Conservation (phyloP, 2,888 invertebrate genomes). For the Agrotis puta region DNA sequence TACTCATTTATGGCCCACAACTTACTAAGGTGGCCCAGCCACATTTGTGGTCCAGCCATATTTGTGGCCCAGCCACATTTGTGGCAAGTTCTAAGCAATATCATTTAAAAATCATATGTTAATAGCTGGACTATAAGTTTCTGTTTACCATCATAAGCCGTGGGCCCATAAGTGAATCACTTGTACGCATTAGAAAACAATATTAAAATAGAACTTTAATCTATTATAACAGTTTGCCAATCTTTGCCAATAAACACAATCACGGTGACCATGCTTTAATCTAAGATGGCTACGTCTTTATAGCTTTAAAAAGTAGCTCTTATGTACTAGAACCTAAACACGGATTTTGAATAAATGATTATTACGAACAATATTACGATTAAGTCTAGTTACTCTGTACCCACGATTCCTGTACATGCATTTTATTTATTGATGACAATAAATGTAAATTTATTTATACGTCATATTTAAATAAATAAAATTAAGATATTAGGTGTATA, state of each 20-base stretch:
- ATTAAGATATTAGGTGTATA: conserved; percentile 49
- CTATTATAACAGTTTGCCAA: conserved; percentile 56
- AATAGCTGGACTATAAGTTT: not conserved
- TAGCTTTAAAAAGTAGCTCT: conserved; percentile 62
- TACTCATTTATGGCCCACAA: conserved; percentile 45
- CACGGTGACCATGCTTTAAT: conserved; percentile 62
- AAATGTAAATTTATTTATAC: conserved; percentile 69
- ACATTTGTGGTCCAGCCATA: conserved; percentile 12
- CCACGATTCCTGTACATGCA: conserved; percentile 75
- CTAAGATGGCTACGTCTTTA: conserved; percentile 60
- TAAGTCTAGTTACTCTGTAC: conserved; percentile 53
- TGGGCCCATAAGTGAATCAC: conserved; percentile 46
- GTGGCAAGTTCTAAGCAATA: conserved; percentile 22
- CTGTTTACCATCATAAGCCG: conserved; percentile 22
- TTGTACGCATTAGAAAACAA: conserved; percentile 53
- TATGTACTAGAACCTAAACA: conserved; percentile 57
- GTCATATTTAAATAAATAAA: conserved; percentile 52
- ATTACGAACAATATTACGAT: conserved; percentile 54
- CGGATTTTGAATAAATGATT: conserved; percentile 54
- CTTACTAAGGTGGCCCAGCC: conserved; percentile 28
- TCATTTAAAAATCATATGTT: conserved; percentile 1
- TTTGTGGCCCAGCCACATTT: conserved; percentile 9
- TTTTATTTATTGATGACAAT: conserved; percentile 77
- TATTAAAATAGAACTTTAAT: conserved; percentile 54
- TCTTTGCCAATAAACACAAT: conserved; percentile 60